Evolutionary conservation across 2,888 invertebrate species (phyloP), one percentile per base, ranked within the genome.

Genomic region (Thyatira batis): DNA sequence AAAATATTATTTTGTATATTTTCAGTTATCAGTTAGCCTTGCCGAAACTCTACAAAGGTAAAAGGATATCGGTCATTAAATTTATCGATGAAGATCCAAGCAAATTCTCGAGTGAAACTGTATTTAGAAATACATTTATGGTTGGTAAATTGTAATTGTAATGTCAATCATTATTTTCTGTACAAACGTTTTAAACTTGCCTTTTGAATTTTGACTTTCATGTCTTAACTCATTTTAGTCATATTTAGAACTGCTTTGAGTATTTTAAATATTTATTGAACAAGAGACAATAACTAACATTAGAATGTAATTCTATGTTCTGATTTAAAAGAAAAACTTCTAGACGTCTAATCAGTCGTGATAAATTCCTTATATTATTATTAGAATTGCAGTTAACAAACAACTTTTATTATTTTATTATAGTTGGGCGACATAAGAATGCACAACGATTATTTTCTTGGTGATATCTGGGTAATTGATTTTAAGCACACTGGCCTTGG

Each of bases 391-490:
- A n/a, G n/a, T n/a, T n/a, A n/a, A n/a, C n/a, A n/a, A n/a, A n/a
- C n/a, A n/a, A n/a, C n/a, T n/a, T n/a, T n/a, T n/a, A n/a, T n/a
- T n/a, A n/a, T n/a, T 51, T 48, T 49, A 20, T 83, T 80, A 46
- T 70, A 89, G 89, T 60, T 87, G 3, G 78, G 76, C 0, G 93
- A 93, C 52, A 69, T 93, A 30, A 78, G 91, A 58, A 51, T 92
- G 13, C 82, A 78, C 48, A 78, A 84, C 48, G 93, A 93, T 58
- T 86, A 87, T 54, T 76, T 84, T 53, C 57, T 87, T 0, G 82
- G 81, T 1, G 92, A 92, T 50, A 83, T 92, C 20, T 83, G 90
- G 79, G 64, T 93, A 0, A 56, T 90, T 10, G 93, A 93, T 52
- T 72, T 92, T 53, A 77, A 84, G 17, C 66, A 80, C 1, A 59